Base-by-base conservation (phyloP, 2,888 invertebrate species). In the Cosmopolites sordidus region DNA sequence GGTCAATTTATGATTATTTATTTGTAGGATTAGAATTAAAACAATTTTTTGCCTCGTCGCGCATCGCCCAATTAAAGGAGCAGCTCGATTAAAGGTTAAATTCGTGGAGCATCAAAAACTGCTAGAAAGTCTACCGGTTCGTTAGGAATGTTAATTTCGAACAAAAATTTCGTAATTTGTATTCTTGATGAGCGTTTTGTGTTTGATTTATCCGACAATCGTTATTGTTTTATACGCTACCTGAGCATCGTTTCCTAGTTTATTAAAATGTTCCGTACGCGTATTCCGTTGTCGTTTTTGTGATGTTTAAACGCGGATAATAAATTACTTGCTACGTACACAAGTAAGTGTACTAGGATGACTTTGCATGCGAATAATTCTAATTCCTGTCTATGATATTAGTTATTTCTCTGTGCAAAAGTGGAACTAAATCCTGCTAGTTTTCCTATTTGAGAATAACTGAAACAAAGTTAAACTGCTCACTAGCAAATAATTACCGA, bases 101-200 rank as follows among this genome's bases (percentile, higher is more conserved):
- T 53, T 56, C 56, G 56, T 56, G 56, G 45, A 46, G 43, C 56
- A 56, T 56, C 53, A 53, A 57, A 52, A 54, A 50, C 50, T 52
- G 52, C 52, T 52, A 52, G 50, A 56, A 56, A 56, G 56, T 53
- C 56, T 52, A 53, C 49, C 51, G 46, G 53, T 53, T 56, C 56
- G 56, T 56, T 56, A 56, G 56, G 53, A 56, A 56, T 56, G 56
- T 53, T 56, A 56, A 56, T 56, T 56, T 49, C 14, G 39, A 50
- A 56, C 56, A 56, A 56, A 56, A 56, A 56, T 56, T 48, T 46
- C 46, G 53, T 56, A 56, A 53, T 56, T 56, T 53, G 56, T 56
- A 56, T 56, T 56, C 56, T 53, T 53, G 56, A 56, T 50, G 56
- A 53, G 44, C 29, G 43, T 56, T 22, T 53, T 56, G 52, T 51